Evolutionary conservation across 92 coral and sea anemone species (phyloP).

Genomic region (Parazoanthus darwini): DNA sequence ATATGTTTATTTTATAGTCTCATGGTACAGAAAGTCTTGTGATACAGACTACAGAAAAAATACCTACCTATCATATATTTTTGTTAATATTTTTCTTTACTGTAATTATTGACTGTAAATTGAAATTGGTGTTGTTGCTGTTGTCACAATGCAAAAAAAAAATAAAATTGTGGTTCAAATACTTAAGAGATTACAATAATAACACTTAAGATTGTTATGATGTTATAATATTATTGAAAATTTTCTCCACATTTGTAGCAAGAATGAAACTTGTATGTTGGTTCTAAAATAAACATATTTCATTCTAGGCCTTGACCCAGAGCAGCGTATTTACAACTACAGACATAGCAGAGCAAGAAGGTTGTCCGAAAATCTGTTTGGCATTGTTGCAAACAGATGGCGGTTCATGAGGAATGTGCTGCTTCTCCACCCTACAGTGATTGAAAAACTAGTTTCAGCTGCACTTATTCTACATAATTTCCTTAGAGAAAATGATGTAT

Average conservation of each 20-base stretch:
- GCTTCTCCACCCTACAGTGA: constrained; percentile 33
- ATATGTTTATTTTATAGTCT: constrained; percentile 17
- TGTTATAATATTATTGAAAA: background rate
- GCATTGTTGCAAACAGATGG: constrained; percentile 60
- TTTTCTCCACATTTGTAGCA: constrained; percentile 1
- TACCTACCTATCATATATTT: background rate
- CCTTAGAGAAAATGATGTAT: constrained; percentile 39
- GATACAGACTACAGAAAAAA: background rate
- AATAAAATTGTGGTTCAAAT: background rate
- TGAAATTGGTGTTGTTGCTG: background rate
- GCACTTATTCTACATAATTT: constrained; percentile 51
- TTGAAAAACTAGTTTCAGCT: constrained; percentile 41
- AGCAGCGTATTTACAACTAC: constrained; percentile 57
- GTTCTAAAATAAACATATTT: constrained; percentile 4
- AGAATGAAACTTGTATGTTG: constrained; percentile 17
- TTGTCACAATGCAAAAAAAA: background rate
- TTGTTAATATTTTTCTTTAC: background rate
- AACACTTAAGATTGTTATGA: background rate
- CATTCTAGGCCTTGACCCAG: constrained; percentile 36
- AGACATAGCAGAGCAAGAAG: constrained; percentile 58
- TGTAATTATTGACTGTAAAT: constrained; percentile 14
- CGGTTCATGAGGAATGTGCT: constrained; percentile 34
- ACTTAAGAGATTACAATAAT: too few relatives aligned
- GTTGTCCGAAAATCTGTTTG: constrained; percentile 53
- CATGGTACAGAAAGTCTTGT: background rate